Evolutionary conservation across 2,888 invertebrate species (phyloP).

Genomic region (Ennomos erosarius): DNA sequence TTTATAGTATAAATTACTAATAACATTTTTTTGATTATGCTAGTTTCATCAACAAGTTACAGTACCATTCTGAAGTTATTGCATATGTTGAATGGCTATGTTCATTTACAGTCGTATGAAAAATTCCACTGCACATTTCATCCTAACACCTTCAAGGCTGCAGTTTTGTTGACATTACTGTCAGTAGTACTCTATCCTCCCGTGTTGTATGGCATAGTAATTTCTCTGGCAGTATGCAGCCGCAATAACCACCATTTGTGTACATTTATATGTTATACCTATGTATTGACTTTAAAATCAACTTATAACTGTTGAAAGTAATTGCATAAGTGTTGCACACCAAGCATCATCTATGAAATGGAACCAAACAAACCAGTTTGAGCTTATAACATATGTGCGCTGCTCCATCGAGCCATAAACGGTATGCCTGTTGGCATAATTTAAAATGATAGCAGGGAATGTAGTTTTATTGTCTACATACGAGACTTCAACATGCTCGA

Average conservation of each 20-base stretch:
- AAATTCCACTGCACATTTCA: too few relatives aligned
- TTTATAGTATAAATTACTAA: too few relatives aligned
- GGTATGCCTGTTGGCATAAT: slow-evolving; percentile 73
- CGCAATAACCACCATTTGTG: slow-evolving; percentile 4
- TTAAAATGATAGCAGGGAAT: slow-evolving; percentile 74
- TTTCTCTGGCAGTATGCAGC: not conserved
- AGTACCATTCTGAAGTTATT: too few relatives aligned
- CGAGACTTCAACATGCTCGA: slow-evolving; percentile 68
- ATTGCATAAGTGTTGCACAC: slow-evolving; percentile 77
- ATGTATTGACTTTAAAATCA: slow-evolving; percentile 20
- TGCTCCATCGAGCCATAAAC: slow-evolving; percentile 69
- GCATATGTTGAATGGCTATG: too few relatives aligned
- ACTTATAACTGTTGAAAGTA: slow-evolving; percentile 62
- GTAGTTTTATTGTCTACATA: slow-evolving; percentile 75
- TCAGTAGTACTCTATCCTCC: too few relatives aligned
- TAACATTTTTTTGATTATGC: too few relatives aligned
- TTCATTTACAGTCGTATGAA: too few relatives aligned
- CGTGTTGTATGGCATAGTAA: too few relatives aligned
- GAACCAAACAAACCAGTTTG: slow-evolving; percentile 78
- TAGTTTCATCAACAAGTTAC: too few relatives aligned
- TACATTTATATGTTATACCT: slow-evolving; percentile 8
- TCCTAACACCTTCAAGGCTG: too few relatives aligned
- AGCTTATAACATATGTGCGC: slow-evolving; percentile 66
- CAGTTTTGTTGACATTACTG: too few relatives aligned
- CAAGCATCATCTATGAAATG: slow-evolving; percentile 78